These are phyloP conservation scores for Dasysyrphus tricinctus DNA, from an alignment of 2,888 invertebrate species.

Conservation along the genomic window DNA sequence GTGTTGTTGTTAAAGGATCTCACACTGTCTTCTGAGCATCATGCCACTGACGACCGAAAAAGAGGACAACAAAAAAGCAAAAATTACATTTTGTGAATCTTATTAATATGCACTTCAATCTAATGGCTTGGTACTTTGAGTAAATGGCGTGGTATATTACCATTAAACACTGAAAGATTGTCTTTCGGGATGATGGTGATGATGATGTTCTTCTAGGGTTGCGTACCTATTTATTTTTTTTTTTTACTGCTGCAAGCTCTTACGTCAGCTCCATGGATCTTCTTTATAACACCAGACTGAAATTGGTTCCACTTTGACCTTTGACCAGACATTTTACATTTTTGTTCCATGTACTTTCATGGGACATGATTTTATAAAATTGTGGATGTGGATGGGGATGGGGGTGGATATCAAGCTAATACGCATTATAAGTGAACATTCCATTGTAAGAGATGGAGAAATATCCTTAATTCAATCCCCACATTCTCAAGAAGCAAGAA, in stretches of 20 bases:
- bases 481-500: background rate
- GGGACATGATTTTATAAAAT: conserved; percentile 28
- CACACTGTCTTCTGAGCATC: background rate
- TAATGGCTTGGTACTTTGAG: conserved; percentile 55
- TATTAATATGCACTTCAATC: conserved; percentile 64
- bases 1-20: background rate
- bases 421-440: background rate
- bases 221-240: background rate
- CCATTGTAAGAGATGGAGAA: background rate
- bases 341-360: background rate
- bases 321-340: conserved; percentile 26
- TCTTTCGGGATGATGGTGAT: conserved; percentile 19
- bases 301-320: conserved; percentile 64
- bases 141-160: conserved; percentile 47
- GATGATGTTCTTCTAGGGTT: conserved; percentile 10
- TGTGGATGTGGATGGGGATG: conserved; percentile 2
- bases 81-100: conserved; percentile 58
- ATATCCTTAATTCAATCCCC: background rate
- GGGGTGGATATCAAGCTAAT: background rate
- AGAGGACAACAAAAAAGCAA: background rate
- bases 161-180: conserved; percentile 32
- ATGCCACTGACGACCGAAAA: background rate
- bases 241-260: background rate
- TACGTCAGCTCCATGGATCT: conserved; percentile 15
- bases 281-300: conserved; percentile 20